phyloP scores from a whole-genome alignment of 2,113 vertebrate species.

The mouse (Mus musculus) region DNA sequence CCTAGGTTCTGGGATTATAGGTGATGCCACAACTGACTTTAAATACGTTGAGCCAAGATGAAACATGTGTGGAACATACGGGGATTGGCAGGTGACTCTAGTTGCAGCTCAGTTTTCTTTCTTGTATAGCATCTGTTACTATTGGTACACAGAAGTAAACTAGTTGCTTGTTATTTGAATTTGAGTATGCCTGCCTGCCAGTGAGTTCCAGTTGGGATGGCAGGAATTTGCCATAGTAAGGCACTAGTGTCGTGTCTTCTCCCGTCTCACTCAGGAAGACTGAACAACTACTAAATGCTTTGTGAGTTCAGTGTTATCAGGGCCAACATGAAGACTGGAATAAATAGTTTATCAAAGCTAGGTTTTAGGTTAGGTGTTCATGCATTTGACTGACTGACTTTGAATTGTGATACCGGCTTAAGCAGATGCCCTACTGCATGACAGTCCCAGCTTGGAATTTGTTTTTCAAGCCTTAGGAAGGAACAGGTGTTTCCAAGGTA shows the following conservation, averaged over 20 bases:
- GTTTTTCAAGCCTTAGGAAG: constrained; percentile 32
- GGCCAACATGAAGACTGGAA: not conserved
- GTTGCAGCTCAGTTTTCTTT: constrained; percentile 53
- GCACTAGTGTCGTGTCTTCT: not conserved
- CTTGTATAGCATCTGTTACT: constrained; percentile 7
- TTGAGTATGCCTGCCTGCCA: not conserved
- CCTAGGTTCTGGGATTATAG: not conserved
- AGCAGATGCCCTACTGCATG: not conserved
- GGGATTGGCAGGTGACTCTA: constrained; percentile 3
- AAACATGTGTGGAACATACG: constrained; percentile 21
- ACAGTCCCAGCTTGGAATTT: not conserved
- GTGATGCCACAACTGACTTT: not conserved
- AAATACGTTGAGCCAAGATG: not conserved
- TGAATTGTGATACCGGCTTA: not conserved
- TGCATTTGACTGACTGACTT: not conserved
- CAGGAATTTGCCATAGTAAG: not conserved
- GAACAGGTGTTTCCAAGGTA: constrained; percentile 14
- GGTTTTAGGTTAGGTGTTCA: constrained; percentile 5
- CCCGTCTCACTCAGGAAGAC: not conserved
- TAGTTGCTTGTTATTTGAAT: not conserved
- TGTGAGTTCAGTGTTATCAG: not conserved
- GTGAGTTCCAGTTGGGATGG: not conserved
- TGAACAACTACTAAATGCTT: not conserved
- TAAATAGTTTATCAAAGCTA: not conserved
- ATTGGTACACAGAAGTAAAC: not conserved